phyloP scores from a whole-genome alignment of 2,888 invertebrate genomes.

The Platerodrilus igneus region DNA sequence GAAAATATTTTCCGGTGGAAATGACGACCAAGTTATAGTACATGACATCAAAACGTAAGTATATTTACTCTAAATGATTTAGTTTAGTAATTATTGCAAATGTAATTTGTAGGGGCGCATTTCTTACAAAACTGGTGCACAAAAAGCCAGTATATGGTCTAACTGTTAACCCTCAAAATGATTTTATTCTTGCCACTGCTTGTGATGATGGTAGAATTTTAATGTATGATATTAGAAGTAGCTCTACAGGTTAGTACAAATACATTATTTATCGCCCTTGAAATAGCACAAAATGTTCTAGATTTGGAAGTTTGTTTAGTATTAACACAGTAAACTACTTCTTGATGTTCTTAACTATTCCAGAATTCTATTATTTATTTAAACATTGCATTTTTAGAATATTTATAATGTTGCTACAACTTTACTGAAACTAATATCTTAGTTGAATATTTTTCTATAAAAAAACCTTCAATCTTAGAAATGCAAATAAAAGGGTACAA shows the following conservation, averaged over 20 bases:
- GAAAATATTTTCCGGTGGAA: constrained; percentile 87
- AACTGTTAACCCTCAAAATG: constrained; percentile 80
- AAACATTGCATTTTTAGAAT: no score
- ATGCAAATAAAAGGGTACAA: no score
- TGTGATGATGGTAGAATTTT: constrained; percentile 88
- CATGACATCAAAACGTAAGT: constrained; percentile 80
- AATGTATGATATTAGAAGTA: constrained; percentile 75
- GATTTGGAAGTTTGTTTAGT: background rate
- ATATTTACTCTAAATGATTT: constrained; percentile 1
- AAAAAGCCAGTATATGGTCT: constrained; percentile 88
- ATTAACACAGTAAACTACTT: background rate
- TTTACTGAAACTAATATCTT: no score
- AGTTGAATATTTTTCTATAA: no score
- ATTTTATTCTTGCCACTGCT: constrained; percentile 80
- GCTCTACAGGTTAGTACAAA: constrained; percentile 12
- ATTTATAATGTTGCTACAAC: no score
- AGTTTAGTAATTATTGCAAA: background rate
- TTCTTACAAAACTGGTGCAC: constrained; percentile 73
- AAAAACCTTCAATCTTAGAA: no score
- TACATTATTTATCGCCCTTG: background rate
- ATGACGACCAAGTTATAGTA: constrained; percentile 90
- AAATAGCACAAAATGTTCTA: constrained; percentile 1
- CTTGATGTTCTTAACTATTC: background rate
- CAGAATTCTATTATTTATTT: no score
- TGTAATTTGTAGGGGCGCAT: constrained; percentile 49